Percentiles rank a stretch among this genome's conserved stretches.
These are phyloP conservation scores for Rhincodon typus DNA, from an alignment of 2,797 vertebrate genomes.

Conservation along the genomic window DNA sequence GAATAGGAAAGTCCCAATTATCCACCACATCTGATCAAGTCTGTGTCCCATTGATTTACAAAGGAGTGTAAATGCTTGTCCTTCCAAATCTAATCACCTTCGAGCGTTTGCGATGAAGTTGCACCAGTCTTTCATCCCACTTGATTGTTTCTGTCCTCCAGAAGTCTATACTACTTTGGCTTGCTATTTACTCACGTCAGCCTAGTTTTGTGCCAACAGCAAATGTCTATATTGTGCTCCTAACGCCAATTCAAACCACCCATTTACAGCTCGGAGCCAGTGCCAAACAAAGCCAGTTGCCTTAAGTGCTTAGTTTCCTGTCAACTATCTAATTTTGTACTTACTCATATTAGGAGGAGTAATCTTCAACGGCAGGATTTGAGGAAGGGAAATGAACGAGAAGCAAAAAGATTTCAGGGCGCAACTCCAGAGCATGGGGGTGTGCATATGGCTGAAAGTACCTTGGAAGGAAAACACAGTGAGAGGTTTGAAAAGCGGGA, in stretches of 20 bases:
- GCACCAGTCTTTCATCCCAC: neutral
- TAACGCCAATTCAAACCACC: neutral
- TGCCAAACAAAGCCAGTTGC: neutral
- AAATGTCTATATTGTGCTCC: neutral
- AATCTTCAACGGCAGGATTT: too few relatives aligned
- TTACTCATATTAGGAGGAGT: neutral
- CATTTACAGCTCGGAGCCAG: neutral
- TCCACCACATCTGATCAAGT: too few relatives aligned
- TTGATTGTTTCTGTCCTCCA: neutral
- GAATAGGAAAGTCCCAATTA: too few relatives aligned
- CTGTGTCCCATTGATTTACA: too few relatives aligned
- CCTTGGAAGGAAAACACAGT: too few relatives aligned
- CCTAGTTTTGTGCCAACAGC: neutral
- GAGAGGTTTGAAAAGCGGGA: too few relatives aligned
- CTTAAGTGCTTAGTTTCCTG: neutral
- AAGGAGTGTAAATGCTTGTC: neutral
- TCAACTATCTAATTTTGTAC: neutral
- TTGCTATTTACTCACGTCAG: neutral
- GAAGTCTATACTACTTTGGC: neutral
- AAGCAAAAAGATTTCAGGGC: too few relatives aligned
- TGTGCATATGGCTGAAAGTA: too few relatives aligned
- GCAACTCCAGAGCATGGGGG: too few relatives aligned
- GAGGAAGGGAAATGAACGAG: too few relatives aligned
- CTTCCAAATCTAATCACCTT: neutral
- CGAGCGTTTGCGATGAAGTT: neutral